Evolutionary conservation across 2,113 vertebrate species (phyloP).

Genomic region (Halcyon senegalensis): DNA sequence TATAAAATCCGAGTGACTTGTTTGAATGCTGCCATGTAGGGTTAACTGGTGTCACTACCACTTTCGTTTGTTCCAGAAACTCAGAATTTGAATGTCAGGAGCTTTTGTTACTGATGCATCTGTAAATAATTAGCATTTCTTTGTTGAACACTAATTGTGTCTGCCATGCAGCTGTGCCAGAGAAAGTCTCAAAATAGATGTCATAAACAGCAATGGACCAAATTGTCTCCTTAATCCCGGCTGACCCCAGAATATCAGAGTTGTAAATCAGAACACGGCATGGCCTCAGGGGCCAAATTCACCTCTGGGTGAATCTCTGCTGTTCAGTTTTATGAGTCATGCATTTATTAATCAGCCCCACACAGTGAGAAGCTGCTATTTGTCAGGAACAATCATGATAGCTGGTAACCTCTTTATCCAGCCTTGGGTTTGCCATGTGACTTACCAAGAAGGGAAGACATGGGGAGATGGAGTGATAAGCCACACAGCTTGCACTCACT

Average conservation of each 20-base stretch:
- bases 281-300: neutral
- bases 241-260: neutral
- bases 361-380: neutral
- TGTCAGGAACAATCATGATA: neutral
- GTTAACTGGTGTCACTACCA: conserved; percentile 34
- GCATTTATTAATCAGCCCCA: neutral
- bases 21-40: neutral
- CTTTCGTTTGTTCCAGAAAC: conserved; percentile 41
- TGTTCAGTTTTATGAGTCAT: neutral
- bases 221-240: neutral
- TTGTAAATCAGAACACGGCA: neutral
- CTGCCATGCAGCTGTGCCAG: conserved; percentile 75
- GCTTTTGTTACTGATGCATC: conserved; percentile 65
- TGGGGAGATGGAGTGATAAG: accelerated
- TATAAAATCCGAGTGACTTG: neutral
- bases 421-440: neutral
- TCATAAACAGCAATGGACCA: neutral
- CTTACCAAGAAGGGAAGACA: neutral
- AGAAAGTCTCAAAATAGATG: conserved; percentile 53
- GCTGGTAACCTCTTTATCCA: neutral
- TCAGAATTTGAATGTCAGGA: conserved; percentile 69
- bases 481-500: neutral
- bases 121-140: conserved; percentile 77
- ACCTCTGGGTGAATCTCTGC: conserved; percentile 1
- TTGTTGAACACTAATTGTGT: conserved; percentile 76